Evolutionary conservation across 2,888 invertebrate genomes (phyloP), one percentile per base, ranked within the genome.

Genomic region (Oligia fasciuncula): DNA sequence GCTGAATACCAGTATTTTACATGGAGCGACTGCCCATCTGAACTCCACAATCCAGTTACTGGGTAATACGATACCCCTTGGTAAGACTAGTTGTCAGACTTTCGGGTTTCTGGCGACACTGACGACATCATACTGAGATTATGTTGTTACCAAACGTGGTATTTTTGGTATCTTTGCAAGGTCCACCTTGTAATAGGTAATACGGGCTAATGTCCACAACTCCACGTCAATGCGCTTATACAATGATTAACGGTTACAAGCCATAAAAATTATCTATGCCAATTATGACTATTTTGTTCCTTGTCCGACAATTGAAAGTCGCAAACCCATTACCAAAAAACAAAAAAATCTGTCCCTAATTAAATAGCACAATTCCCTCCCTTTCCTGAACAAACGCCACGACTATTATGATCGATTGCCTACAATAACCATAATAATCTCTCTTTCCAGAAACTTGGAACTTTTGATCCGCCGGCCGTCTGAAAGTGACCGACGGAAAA

Each of bases 401-500:
- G 65, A 62, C 62, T 68, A 81, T 83, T 84, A 89, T 89, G 84
- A 89, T 88, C 70, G 80, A 88, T 85, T 9, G 66, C 67, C n/a
- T 2, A 77, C 80, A 85, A 83, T 84, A 80, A 80, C 79, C 62
- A 76, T 82, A 76, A 85, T 89, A 85, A 84, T 80, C 77, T 35
- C 49, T 60, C 29, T 76, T 87, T 76, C 63, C 65, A 74, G 60
- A 81, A 80, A 77, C 74, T 81, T 60, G 68, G 40, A 35, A 87
- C 88, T 89, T 81, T 89, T 89, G 89, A 88, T 84, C 87, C 84
- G 85, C 88, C 88, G 85, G 85, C 88, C 88, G 85, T 79, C 83
- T 54, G 49, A 75, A 72, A 80, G 62, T 73, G 72, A 63, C 71
- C 77, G 73, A 63, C 11, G 9, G 60, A 71, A 83, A 80, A 81